A percentile compares a stretch with the other conserved stretches of the same genome.
Evolutionary conservation across 2,797 vertebrate species (phyloP).

Genomic region (Macropus fuliginosus): DNA sequence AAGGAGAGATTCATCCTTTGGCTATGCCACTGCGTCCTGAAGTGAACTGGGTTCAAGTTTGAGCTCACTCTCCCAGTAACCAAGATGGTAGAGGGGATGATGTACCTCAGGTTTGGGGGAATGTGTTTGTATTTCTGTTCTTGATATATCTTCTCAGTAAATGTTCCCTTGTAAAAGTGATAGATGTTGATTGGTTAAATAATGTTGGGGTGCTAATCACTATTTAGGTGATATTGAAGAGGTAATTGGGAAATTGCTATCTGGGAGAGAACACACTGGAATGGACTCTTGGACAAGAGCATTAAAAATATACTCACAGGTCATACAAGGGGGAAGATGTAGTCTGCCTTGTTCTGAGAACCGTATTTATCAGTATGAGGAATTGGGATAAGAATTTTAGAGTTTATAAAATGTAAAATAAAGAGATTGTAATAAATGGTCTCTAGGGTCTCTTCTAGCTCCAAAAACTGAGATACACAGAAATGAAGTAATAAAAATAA

Average conservation of each 20-base stretch:
- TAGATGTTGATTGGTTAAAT: background rate
- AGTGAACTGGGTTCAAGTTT: background rate
- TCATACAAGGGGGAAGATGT: background rate
- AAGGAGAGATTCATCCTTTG: background rate
- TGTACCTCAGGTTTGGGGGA: background rate
- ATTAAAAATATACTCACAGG: no score
- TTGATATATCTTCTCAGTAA: background rate
- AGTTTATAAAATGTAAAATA: background rate
- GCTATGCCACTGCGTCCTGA: background rate
- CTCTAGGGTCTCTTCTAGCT: background rate
- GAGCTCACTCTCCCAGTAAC: background rate
- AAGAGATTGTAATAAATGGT: background rate
- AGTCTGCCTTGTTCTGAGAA: background rate
- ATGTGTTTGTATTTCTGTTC: background rate
- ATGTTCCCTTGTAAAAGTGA: background rate
- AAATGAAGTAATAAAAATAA: background rate
- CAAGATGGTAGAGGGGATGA: background rate
- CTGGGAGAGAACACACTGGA: no score
- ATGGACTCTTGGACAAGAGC: no score
- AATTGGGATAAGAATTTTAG: background rate
- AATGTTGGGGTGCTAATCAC: background rate
- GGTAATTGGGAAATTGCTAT: no score
- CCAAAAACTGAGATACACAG: background rate
- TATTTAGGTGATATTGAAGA: no score
- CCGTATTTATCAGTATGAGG: background rate